Evolutionary conservation across 2,113 vertebrate species (phyloP), one percentile per base, ranked within the genome.

Genomic region (Numenius arquata): DNA sequence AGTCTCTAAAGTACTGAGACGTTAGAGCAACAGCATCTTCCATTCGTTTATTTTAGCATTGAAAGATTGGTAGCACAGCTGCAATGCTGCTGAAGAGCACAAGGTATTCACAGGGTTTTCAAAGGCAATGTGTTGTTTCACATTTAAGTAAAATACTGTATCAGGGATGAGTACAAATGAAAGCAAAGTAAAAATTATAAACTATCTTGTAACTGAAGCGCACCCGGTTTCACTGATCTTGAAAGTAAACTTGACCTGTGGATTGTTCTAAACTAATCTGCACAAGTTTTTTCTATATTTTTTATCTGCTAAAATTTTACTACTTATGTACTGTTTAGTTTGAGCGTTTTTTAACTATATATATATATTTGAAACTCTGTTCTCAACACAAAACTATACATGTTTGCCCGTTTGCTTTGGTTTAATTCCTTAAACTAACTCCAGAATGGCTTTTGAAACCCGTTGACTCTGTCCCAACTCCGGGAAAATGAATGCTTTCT

Each of bases 341-440:
- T 83, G 70, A 66, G 23, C 6, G 12, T 4, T 27, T 65, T 95
- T 58, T 82, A 91, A 11, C 29, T 34, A 47, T 13, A 29, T 34
- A 47, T 13, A 29, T 41, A 41, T 61, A 78, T 89, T 88, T 76
- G 38, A 93, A 83, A 66, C 68, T 72, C 73, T 56, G 11, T 21
- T 74, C 47, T 95, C 38, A 93, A 55, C 29, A 71, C 56, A 94
- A 63, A 97, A 81, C 32, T 27, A 3, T 70, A 94, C 34, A 38
- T 78, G 17, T 94, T 97, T 96, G 52, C 56, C 52, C 45, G 70
- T 53, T 90, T 95, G 84, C 90, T 83, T 97, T 97, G 36, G 20
- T 95, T 98, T 96, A 96, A 94, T 95, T 94, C 59, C 87, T 95
- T 95, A 83, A 81, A 89, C 29, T 88, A 89, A 89, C 45, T 93